Conservation (phyloP, 2,113 vertebrate species). For the Malaclemys terrapin region DNA sequence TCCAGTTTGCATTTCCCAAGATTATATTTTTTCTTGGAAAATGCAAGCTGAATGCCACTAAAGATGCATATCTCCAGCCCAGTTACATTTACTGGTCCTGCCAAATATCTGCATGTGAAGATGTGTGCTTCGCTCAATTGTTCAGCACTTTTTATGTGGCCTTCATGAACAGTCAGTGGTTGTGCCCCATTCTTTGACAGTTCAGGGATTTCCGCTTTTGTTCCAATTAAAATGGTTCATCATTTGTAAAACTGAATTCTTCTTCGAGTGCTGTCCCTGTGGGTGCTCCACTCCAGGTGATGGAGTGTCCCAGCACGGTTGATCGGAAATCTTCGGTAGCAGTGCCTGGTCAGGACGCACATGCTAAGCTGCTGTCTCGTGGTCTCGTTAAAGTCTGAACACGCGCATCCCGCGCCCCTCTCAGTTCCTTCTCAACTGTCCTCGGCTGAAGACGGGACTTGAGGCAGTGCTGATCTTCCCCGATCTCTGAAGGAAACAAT, state of each 20-base stretch:
- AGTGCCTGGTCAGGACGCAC: no score
- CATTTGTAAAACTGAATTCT: neutral
- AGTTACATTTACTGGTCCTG: conserved; percentile 16
- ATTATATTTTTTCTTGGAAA: conserved; percentile 31
- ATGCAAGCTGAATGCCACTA: neutral
- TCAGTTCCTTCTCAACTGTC: no score
- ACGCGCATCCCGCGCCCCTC: no score
- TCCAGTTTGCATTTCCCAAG: neutral
- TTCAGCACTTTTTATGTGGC: neutral
- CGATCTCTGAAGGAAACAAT: no score
- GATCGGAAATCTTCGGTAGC: no score
- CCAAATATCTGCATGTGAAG: neutral
- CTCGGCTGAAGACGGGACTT: no score
- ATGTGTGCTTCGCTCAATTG: neutral
- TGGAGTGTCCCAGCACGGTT: no score
- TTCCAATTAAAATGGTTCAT: neutral
- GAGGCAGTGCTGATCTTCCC: no score
- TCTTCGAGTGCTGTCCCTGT: no score
- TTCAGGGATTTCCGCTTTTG: neutral
- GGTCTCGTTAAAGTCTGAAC: no score
- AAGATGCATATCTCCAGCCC: neutral
- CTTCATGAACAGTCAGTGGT: neutral
- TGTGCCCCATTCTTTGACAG: neutral
- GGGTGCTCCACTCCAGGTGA: no score
- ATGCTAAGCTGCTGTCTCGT: no score